Base-by-base conservation (phyloP, 1,140 invertebrate genomes). In the Trachymyrmex cornetzi region DNA sequence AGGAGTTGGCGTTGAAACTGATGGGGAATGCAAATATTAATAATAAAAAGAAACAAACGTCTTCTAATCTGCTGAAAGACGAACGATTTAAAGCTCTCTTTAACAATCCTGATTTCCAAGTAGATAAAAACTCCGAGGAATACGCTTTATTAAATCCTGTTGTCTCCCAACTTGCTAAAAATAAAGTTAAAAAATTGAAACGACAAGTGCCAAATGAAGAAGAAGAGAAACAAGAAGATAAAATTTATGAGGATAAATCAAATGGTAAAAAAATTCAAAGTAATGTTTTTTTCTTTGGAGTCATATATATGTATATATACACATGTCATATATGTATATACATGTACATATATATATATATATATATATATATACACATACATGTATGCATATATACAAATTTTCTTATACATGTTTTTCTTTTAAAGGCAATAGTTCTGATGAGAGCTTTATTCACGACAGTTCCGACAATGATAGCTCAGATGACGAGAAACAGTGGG, bases 21-120 rank as follows among this genome's bases (percentile, higher is more conserved):
- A 97, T 98, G 95, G 97, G 97, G 66, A 95, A 96, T 86, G 95
- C 97, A 63, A 88, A 44, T 5, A 92, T 93, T 82, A 48, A 79
- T 16, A 97, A 97, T 87, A 97, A 96, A 86, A 98, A 97, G 89
- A 96, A 96, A 71, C 96, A 96, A 80, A 95, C 95, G 86, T 95
- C 96, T 3, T 93, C 95, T 9, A 97, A 96, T 94, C 94, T 99
- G 19, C 94, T 99, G 34, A 96, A 97, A 91, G 99, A 99, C 95
- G 96, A 97, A 86, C 96, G 99, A 91, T 99, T 99, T 95, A 97
- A 98, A 95, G 97, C 96, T 19, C 94, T 99, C 88, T 99, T 99
- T 95, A 96, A 96, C 89, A 99, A 99, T 96, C 97, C 98, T 50
- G 98, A 99, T 92, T 99, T 99, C 95, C 97, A 99, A 96, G 97